A percentile compares a stretch with the other conserved stretches of the same genome.
phyloP scores from a whole-genome alignment of 2,888 invertebrate species.

The Tanytarsus gracilentus region DNA sequence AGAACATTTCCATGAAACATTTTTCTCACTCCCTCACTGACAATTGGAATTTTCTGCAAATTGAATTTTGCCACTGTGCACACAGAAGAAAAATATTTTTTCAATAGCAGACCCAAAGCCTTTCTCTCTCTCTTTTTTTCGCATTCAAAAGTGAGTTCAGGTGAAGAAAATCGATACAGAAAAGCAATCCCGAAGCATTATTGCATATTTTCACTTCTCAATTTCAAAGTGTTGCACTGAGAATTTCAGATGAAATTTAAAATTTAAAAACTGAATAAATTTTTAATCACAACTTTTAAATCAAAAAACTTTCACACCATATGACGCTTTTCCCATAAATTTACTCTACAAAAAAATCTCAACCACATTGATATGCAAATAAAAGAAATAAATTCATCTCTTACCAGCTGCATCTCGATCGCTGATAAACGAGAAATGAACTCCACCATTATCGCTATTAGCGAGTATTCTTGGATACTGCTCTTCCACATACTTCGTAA shows the following conservation, averaged over 20 bases:
- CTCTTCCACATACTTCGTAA: constrained; percentile 42
- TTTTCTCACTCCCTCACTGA: background rate
- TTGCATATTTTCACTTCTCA: background rate
- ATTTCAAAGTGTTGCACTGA: too few species aligned
- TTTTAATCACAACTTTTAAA: too few species aligned
- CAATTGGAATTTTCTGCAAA: constrained; percentile 4
- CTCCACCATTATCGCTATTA: constrained; percentile 28
- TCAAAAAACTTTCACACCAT: too few species aligned
- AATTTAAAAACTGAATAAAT: too few species aligned
- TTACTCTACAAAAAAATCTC: background rate
- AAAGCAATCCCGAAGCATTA: constrained; percentile 10
- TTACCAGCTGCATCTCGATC: constrained; percentile 27
- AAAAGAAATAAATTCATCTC: background rate
- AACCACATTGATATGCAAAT: background rate
- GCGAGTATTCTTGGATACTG: constrained; percentile 43
- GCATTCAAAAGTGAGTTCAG: constrained; percentile 9
- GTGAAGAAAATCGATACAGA: constrained; percentile 22
- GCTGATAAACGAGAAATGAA: constrained; percentile 26
- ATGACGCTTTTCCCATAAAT: too few species aligned
- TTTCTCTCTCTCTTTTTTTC: too few species aligned
- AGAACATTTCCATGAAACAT: background rate
- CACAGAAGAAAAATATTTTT: background rate
- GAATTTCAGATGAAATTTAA: too few species aligned
- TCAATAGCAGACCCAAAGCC: too few species aligned
- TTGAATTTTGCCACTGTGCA: background rate